A percentile compares a stretch with the other conserved stretches of the same genome.
Evolutionary conservation across 2,888 invertebrate species (phyloP).

Genomic region (Drosophila borealis): DNA sequence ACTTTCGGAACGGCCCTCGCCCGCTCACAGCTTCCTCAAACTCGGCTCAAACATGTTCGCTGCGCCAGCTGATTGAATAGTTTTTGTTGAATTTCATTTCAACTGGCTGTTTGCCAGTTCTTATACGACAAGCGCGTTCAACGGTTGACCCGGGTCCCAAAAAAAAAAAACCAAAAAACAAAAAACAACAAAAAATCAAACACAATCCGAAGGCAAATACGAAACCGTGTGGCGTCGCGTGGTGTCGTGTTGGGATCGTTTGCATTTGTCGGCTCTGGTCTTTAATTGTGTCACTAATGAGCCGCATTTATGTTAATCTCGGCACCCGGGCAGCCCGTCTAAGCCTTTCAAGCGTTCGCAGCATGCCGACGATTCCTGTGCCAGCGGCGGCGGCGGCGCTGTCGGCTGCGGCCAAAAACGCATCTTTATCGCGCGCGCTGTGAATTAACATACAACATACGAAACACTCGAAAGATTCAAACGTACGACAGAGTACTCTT

Average conservation of each 20-base stretch:
- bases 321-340: slow-evolving; percentile 68
- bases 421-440: slow-evolving; percentile 62
- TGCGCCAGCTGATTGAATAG: slow-evolving; percentile 52
- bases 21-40: slow-evolving; percentile 46
- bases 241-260: slow-evolving; percentile 16
- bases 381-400: not conserved
- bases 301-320: slow-evolving; percentile 80
- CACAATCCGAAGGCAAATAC: slow-evolving; percentile 4
- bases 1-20: slow-evolving; percentile 16
- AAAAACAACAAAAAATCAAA: slow-evolving; percentile 19
- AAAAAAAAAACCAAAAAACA: slow-evolving; percentile 10
- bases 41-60: slow-evolving; percentile 64
- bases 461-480: slow-evolving; percentile 32
- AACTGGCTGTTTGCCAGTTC: slow-evolving; percentile 63
- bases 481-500: not conserved
- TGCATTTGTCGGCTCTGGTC: slow-evolving; percentile 49
- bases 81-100: slow-evolving; percentile 60
- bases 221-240: slow-evolving; percentile 20
- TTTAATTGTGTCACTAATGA: slow-evolving; percentile 82
- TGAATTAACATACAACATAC: slow-evolving; percentile 64
- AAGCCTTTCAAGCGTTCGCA: slow-evolving; percentile 62
- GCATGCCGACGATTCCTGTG: slow-evolving; percentile 24
- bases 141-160: slow-evolving; percentile 59
- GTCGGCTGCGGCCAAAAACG: slow-evolving; percentile 15
- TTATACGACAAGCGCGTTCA: slow-evolving; percentile 68